Evolutionary conservation across 2,888 invertebrate species (phyloP).

Genomic region (Graphium colonna): DNA sequence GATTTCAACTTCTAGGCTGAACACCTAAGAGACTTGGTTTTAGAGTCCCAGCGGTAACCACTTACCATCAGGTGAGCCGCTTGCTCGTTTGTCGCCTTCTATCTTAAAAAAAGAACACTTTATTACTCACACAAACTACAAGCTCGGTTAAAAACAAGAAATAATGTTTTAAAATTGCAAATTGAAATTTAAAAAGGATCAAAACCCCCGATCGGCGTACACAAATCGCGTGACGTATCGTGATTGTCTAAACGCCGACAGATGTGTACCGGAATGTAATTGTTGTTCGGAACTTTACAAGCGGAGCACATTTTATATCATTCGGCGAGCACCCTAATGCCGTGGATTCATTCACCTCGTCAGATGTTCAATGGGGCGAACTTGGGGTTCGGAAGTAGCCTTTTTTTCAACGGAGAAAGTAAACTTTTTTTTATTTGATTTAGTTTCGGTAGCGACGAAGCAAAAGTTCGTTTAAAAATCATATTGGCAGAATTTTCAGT

Average conservation of each 20-base stretch:
- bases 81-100: no score
- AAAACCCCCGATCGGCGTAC: slow-evolving; percentile 37
- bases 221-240: slow-evolving; percentile 76
- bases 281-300: slow-evolving; percentile 66
- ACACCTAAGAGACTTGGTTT: no score
- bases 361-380: slow-evolving; percentile 74
- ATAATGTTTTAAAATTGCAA: no score
- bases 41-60: no score
- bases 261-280: slow-evolving; percentile 79
- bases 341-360: slow-evolving; percentile 75
- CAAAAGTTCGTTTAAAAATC: slow-evolving; percentile 29
- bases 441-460: slow-evolving; percentile 42
- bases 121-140: no score
- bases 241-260: slow-evolving; percentile 79
- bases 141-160: no score
- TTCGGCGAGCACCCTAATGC: slow-evolving; percentile 54
- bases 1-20: no score
- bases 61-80: no score
- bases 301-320: slow-evolving; percentile 68
- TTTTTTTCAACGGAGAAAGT: slow-evolving; percentile 59
- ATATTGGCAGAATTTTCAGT: no score
- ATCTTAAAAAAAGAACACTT: no score
- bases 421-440: slow-evolving; percentile 57
- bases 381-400: slow-evolving; percentile 55
- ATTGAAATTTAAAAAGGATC: no score